phyloP scores from a whole-genome alignment of 2,797 vertebrate genomes.

The Falco columbarius region DNA sequence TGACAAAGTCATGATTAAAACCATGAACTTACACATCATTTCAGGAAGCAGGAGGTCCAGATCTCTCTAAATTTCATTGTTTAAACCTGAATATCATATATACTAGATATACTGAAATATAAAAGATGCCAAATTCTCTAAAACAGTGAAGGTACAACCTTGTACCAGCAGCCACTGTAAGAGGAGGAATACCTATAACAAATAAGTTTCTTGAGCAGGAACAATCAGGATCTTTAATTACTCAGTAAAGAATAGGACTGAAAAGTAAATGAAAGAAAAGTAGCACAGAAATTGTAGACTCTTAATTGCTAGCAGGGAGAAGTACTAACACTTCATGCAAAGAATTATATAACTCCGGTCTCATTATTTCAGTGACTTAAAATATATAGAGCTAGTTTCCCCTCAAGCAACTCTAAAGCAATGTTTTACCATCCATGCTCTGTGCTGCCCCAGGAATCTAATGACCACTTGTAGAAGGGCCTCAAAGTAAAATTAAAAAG shows the following conservation, averaged over 20 bases:
- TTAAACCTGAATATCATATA: background rate
- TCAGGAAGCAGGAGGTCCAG: background rate
- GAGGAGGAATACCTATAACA: rapidly evolving
- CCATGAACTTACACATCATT: background rate
- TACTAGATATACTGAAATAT: background rate
- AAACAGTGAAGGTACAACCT: background rate
- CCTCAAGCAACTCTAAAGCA: background rate
- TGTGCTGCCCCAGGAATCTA: background rate
- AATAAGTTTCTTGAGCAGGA: background rate
- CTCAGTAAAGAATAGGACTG: background rate
- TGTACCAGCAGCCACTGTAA: background rate
- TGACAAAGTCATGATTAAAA: background rate
- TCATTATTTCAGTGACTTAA: background rate
- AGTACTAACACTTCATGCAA: background rate
- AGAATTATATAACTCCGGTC: background rate
- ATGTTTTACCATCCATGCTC: background rate
- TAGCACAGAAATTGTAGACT: background rate
- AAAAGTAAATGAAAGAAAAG: constrained; percentile 1
- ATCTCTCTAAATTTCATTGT: background rate
- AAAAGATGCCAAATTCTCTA: background rate
- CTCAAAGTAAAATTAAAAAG: background rate
- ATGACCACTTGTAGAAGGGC: background rate
- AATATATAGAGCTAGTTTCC: background rate
- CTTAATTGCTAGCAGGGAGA: background rate
- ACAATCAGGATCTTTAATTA: background rate